These are phyloP conservation scores for Neodiprion fabricii DNA, from an alignment of 1,140 invertebrate species.

Conservation along the genomic window DNA sequence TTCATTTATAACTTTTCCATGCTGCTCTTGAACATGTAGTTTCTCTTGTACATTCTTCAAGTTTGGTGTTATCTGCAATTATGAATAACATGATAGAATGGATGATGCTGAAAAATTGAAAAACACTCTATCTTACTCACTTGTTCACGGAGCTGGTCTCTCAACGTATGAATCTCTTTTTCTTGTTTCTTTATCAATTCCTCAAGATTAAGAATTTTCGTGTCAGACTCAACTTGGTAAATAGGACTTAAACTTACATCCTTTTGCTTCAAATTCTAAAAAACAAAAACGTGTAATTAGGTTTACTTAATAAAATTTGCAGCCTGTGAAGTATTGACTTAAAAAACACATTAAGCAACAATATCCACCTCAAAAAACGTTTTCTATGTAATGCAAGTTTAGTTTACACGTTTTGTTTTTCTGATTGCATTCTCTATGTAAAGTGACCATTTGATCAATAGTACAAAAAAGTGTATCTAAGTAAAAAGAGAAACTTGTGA, in stretches of 20 bases:
- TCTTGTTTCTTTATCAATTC: constrained; percentile 48
- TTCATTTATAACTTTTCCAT: constrained; percentile 55
- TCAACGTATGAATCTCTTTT: constrained; percentile 48
- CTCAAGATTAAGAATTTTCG: constrained; percentile 37
- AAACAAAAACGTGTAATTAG: neutral
- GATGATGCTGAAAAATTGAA: neutral
- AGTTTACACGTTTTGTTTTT: too few species aligned
- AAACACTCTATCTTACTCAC: constrained; percentile 19
- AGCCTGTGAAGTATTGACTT: too few species aligned
- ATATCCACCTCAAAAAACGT: too few species aligned
- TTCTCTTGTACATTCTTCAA: constrained; percentile 54
- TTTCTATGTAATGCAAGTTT: too few species aligned
- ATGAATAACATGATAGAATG: constrained; percentile 15
- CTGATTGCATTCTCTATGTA: too few species aligned
- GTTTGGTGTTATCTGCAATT: constrained; percentile 42
- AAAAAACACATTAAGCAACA: too few species aligned
- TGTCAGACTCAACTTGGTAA: neutral
- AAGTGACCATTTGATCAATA: too few species aligned
- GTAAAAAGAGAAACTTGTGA: too few species aligned
- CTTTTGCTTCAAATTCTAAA: constrained; percentile 29
- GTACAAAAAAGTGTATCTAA: too few species aligned
- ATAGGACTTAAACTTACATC: constrained; percentile 18
- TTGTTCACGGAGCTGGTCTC: constrained; percentile 42
- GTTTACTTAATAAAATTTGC: too few species aligned
- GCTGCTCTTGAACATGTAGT: constrained; percentile 52